These are phyloP conservation scores for Bergia sp. DNA, from an alignment of 92 coral and sea anemone genomes.

Conservation along the genomic window DNA sequence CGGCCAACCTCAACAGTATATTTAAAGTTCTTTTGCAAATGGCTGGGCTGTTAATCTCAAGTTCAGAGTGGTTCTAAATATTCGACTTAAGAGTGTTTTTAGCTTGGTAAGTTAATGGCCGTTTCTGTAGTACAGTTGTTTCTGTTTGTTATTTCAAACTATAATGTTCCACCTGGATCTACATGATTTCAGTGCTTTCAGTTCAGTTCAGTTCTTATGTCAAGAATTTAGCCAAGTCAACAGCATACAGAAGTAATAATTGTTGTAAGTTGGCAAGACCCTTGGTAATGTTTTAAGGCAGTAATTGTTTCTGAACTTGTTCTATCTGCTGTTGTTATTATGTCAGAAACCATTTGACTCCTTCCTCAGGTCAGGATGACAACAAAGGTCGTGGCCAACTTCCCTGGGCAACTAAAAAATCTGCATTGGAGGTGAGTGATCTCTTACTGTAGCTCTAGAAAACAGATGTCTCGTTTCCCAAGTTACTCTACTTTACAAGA, in stretches of 20 bases:
- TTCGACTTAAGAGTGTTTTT: background rate
- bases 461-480: no score
- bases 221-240: no score
- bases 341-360: background rate
- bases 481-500: background rate
- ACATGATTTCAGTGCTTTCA: no score
- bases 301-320: background rate
- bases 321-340: no score
- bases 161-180: no score
- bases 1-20: background rate
- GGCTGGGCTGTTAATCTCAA: background rate
- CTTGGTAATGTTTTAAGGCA: no score
- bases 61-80: background rate
- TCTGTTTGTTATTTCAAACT: no score
- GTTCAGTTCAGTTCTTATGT: no score
- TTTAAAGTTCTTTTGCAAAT: background rate
- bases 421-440: constrained; percentile 22
- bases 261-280: no score
- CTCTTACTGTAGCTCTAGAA: background rate
- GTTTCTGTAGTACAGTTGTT: no score
- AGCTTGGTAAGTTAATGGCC: no score
- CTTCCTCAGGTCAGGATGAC: background rate
- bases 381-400: background rate
- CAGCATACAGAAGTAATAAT: no score
- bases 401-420: constrained; percentile 40